Conservation (phyloP, 2,888 invertebrate genomes). For the Apodemia hepburni region DNA sequence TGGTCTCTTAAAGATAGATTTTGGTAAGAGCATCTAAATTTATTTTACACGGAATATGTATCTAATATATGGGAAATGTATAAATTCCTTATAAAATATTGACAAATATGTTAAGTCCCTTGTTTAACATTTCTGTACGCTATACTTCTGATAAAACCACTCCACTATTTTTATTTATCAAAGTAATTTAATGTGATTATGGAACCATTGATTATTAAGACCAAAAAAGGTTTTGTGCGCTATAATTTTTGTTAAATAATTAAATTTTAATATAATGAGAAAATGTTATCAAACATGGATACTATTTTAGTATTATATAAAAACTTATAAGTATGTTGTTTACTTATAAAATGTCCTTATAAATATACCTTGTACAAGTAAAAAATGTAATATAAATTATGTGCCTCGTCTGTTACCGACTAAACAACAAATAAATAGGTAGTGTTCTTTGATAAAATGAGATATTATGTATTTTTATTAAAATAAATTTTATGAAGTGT, state of each 20-base stretch:
- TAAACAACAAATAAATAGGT: conserved; percentile 62
- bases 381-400: conserved; percentile 43
- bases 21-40: background rate
- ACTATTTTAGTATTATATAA: conserved; percentile 24
- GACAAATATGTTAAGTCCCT: conserved; percentile 4
- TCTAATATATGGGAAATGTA: background rate
- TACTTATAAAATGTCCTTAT: conserved; percentile 30
- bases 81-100: background rate
- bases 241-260: conserved; percentile 57
- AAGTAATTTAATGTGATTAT: conserved; percentile 61
- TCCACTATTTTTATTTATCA: conserved; percentile 30
- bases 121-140: conserved; percentile 2
- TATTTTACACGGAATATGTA: background rate
- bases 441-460: conserved; percentile 74
- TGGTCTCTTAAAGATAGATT: background rate
- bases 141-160: conserved; percentile 10
- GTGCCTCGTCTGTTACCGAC: conserved; percentile 77
- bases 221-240: conserved; percentile 57
- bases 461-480: conserved; percentile 74
- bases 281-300: conserved; percentile 33
- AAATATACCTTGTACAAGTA: conserved; percentile 18
- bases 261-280: conserved; percentile 37
- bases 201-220: conserved; percentile 70
- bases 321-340: conserved; percentile 21
- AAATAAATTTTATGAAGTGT: conserved; percentile 72